These are phyloP conservation scores for Halictus rubicundus DNA, from an alignment of 1,140 invertebrate genomes.

Conservation along the genomic window DNA sequence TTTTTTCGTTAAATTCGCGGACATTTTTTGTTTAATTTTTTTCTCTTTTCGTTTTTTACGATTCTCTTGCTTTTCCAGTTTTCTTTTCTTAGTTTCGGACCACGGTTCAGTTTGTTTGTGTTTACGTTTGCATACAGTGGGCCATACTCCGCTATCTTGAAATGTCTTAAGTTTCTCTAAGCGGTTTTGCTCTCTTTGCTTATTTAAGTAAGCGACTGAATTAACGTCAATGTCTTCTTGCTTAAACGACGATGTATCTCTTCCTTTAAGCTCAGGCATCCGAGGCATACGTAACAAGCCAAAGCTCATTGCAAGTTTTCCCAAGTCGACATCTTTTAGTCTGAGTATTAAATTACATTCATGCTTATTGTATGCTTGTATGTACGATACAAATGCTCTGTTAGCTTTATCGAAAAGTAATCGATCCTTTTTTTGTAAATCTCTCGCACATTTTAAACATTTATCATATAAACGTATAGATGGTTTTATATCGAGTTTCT, in stretches of 20 bases:
- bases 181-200: conserved; percentile 87
- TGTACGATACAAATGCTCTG: conserved; percentile 96
- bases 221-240: conserved; percentile 87
- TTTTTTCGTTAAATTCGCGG: conserved; percentile 78
- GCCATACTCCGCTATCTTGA: conserved; percentile 89
- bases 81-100: conserved; percentile 90
- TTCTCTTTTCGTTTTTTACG: conserved; percentile 83
- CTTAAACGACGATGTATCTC: conserved; percentile 85
- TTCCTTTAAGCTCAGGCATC: conserved; percentile 96
- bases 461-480: conserved; percentile 62
- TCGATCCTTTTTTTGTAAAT: conserved; percentile 86
- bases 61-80: conserved; percentile 84
- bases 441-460: conserved; percentile 80
- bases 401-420: conserved; percentile 93
- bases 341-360: conserved; percentile 95
- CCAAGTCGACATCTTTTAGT: conserved; percentile 94
- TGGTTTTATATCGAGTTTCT: conserved; percentile 67
- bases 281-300: conserved; percentile 94
- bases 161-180: conserved; percentile 87
- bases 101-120: conserved; percentile 86
- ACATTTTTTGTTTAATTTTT: conserved; percentile 78
- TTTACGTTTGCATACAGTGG: conserved; percentile 83
- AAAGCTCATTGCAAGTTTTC: conserved; percentile 92
- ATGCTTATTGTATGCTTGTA: conserved; percentile 96
- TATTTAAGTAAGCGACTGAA: conserved; percentile 90